Evolutionary conservation across 2,888 invertebrate genomes (phyloP).

Genomic region (Amblyjoppa proteus): DNA sequence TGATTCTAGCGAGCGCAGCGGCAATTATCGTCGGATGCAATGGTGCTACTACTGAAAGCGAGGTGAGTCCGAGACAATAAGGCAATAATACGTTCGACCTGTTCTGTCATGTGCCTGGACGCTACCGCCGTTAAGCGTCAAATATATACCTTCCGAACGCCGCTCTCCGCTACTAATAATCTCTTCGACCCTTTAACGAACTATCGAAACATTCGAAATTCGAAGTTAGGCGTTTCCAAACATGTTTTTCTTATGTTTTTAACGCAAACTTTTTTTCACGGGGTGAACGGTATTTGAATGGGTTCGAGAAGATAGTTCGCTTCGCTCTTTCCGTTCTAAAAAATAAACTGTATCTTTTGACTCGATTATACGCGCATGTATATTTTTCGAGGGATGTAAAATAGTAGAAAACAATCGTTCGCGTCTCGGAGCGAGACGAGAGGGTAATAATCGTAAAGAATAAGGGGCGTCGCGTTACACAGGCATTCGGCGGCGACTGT

Average conservation of each 20-base stretch:
- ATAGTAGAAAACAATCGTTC: background rate
- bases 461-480: constrained; percentile 36
- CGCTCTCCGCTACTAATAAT: background rate
- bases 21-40: constrained; percentile 91
- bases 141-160: constrained; percentile 2
- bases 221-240: constrained; percentile 37
- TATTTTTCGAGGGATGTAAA: background rate
- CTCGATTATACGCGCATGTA: background rate
- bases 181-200: background rate
- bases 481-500: background rate
- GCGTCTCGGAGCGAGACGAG: background rate
- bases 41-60: constrained; percentile 86
- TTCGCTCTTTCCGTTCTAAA: background rate
- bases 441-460: constrained; percentile 9
- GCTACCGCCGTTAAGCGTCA: constrained; percentile 1
- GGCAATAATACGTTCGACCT: background rate
- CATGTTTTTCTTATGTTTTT: constrained; percentile 36
- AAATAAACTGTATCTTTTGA: background rate
- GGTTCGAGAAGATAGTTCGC: no score
- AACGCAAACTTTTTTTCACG: no score
- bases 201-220: background rate
- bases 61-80: constrained; percentile 87
- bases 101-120: constrained; percentile 42
- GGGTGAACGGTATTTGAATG: no score
- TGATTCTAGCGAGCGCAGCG: constrained; percentile 90